These are phyloP conservation scores for Vesta saturnalis DNA, from an alignment of 2,888 invertebrate species.

Conservation along the genomic window DNA sequence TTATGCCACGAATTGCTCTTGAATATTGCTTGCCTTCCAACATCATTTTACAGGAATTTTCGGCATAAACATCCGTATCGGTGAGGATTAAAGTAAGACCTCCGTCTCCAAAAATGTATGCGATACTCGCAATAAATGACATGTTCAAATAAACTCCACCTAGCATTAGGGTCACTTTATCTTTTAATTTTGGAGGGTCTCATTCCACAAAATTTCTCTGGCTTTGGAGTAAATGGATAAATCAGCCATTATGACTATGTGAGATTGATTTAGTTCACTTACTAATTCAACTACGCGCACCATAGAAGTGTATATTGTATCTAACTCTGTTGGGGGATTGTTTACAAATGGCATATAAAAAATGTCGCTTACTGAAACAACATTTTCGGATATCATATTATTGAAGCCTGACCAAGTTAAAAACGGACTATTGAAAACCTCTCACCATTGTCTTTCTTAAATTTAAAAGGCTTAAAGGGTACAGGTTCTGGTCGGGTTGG, in stretches of 20 bases:
- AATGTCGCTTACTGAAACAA: no score
- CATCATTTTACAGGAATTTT: conserved; percentile 27
- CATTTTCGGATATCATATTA: neutral
- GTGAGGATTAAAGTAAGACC: conserved; percentile 24
- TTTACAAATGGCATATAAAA: neutral
- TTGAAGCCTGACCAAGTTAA: neutral
- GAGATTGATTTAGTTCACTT: conserved; percentile 19
- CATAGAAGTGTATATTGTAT: conserved; percentile 34
- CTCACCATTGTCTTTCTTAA: neutral
- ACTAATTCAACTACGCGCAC: conserved; percentile 29
- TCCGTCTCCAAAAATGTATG: conserved; percentile 40
- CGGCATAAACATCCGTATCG: conserved; percentile 19
- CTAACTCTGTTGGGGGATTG: conserved; percentile 36
- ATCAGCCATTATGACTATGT: neutral
- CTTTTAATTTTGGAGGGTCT: conserved; percentile 26
- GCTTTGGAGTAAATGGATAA: conserved; percentile 38
- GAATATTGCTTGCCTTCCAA: conserved; percentile 33
- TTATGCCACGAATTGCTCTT: conserved; percentile 26
- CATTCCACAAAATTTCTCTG: conserved; percentile 36
- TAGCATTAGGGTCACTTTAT: conserved; percentile 32
- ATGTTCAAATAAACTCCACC: conserved; percentile 34
- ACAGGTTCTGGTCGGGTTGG: neutral
- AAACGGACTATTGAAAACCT: neutral
- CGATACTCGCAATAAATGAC: no score
- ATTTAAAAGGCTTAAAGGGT: neutral